Evolutionary conservation across 2,113 vertebrate species (phyloP).

Genomic region (Mormoops blainvillei): DNA sequence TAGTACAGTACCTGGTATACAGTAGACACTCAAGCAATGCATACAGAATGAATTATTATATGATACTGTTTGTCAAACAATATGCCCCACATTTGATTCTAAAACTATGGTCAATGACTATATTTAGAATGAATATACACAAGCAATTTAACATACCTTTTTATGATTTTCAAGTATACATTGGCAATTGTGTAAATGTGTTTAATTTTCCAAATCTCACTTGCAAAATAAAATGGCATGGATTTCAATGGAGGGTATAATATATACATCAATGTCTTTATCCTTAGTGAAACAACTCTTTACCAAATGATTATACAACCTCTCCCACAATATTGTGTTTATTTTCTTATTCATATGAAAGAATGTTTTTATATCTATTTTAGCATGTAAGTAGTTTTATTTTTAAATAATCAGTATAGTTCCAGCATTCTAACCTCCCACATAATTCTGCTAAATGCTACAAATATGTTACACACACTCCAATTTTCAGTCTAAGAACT

Average conservation of each 20-base stretch:
- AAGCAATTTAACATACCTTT: not conserved
- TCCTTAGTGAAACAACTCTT: not conserved
- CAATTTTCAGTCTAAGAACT: conserved; percentile 35
- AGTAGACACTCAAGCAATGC: not conserved
- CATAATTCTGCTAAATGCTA: conserved; percentile 6
- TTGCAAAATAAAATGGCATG: conserved; percentile 51
- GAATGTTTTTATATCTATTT: conserved; percentile 34
- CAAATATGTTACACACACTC: not conserved
- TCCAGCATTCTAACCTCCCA: conserved; percentile 18
- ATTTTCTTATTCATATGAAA: conserved; percentile 22
- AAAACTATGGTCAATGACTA: not conserved
- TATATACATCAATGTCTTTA: not conserved
- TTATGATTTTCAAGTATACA: not conserved
- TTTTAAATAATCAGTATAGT: conserved; percentile 24
- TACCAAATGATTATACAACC: not conserved
- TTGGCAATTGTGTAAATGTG: not conserved
- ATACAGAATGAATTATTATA: not conserved
- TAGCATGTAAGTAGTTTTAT: conserved; percentile 32
- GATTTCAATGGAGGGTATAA: conserved; percentile 26
- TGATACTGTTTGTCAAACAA: not conserved
- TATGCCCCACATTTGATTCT: not conserved
- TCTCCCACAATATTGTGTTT: conserved; percentile 33
- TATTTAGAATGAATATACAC: not conserved
- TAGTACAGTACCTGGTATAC: not conserved
- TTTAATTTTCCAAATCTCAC: not conserved